phyloP scores from a whole-genome alignment of 2,113 vertebrate species.

The Amazona guildingii region DNA sequence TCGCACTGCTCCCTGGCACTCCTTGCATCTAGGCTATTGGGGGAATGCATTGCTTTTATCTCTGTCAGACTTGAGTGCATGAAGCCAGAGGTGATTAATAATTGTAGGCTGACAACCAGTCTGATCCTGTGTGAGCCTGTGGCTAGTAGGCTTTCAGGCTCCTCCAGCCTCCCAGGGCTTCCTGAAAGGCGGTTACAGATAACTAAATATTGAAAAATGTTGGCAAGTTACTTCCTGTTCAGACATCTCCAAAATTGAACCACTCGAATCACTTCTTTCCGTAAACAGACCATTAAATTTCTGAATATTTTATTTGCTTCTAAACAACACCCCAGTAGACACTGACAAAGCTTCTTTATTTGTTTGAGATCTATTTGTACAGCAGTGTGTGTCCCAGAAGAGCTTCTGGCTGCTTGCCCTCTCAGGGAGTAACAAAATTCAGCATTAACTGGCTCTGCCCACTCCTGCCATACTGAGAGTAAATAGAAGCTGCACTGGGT shows the following conservation, averaged over 20 bases:
- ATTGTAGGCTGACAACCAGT: background rate
- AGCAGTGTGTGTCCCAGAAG: background rate
- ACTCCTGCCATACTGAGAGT: background rate
- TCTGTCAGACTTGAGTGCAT: background rate
- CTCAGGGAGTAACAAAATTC: background rate
- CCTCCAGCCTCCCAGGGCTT: background rate
- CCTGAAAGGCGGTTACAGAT: background rate
- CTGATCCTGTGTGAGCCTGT: rapidly evolving
- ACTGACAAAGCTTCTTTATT: background rate
- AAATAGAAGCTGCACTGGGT: background rate
- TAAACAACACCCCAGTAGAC: background rate
- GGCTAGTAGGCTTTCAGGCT: background rate
- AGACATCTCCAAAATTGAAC: background rate
- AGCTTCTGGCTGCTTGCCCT: background rate
- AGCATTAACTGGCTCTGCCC: background rate
- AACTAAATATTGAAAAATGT: background rate
- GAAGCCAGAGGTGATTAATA: background rate
- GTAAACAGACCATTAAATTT: background rate
- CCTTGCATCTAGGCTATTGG: background rate
- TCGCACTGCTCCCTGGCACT: background rate
- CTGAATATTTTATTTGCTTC: slow-evolving; percentile 2
- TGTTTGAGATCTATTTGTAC: background rate
- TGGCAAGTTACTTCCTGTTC: background rate
- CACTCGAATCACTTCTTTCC: background rate
- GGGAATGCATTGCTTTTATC: background rate